Conservation (phyloP, 2,888 invertebrate species). For the Conchocele bisecta region DNA sequence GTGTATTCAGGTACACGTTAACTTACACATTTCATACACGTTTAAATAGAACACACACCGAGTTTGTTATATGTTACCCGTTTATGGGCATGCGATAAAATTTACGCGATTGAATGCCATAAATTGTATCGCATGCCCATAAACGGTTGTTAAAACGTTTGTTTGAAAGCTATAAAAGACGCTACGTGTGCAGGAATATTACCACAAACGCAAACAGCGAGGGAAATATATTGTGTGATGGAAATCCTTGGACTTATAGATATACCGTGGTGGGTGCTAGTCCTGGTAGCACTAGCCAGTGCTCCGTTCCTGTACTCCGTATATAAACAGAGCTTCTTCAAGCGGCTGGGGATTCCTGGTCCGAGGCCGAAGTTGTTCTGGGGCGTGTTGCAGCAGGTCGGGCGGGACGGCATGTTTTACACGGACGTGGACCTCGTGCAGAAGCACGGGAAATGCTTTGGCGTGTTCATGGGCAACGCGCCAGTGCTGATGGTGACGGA, state of each 20-base stretch:
- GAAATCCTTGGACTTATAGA: slow-evolving; percentile 18
- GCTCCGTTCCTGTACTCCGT: slow-evolving; percentile 22
- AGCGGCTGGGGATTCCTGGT: slow-evolving; percentile 37
- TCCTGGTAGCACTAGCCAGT: slow-evolving; percentile 5
- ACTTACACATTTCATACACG: too few relatives aligned
- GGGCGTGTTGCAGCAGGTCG: slow-evolving; percentile 35
- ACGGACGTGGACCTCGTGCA: slow-evolving; percentile 42
- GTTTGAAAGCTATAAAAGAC: too few relatives aligned
- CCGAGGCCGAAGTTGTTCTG: slow-evolving; percentile 33
- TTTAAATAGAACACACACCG: too few relatives aligned
- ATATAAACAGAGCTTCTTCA: slow-evolving; percentile 38
- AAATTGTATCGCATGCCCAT: too few relatives aligned
- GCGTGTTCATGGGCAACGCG: slow-evolving; percentile 48
- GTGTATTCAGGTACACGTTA: too few relatives aligned
- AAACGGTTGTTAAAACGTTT: too few relatives aligned
- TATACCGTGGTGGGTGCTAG: slow-evolving; percentile 26
- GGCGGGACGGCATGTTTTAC: slow-evolving; percentile 32
- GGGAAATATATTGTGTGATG: too few relatives aligned
- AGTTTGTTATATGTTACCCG: too few relatives aligned
- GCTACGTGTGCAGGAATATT: too few relatives aligned
- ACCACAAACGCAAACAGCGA: too few relatives aligned
- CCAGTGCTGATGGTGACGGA: slow-evolving; percentile 54
- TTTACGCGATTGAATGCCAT: too few relatives aligned
- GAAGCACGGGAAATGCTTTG: slow-evolving; percentile 49
- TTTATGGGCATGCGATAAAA: too few relatives aligned